Evolutionary conservation across 2,797 vertebrate genomes (phyloP), one percentile per base, ranked within the genome.

Genomic region (Cichlasoma orientale): DNA sequence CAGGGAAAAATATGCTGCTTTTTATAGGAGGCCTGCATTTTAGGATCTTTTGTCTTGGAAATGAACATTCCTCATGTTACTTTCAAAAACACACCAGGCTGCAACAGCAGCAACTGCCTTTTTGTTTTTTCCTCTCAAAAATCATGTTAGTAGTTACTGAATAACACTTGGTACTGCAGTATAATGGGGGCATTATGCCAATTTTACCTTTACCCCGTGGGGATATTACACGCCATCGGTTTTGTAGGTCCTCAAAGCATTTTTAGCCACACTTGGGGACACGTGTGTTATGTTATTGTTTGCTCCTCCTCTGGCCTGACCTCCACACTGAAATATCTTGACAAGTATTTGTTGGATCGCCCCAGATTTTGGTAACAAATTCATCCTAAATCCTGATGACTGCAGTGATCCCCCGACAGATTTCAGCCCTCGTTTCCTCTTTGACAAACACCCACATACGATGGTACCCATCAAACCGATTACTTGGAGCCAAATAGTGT

Each of bases 31-130:
- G 70, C 78, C 72, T 86, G 84, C 74, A 73, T 90, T 92, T 89
- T 84, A 86, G 74, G 83, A 88, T 84, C 83, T 82, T 88, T 91
- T 93, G 88, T 92, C 81, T 88, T 74, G 72, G 82, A 78, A 84
- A 80, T 85, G 44, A 77, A 66, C 83, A 83, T 89, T 86, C 76
- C 79, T 85, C 7, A 1, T 77, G 58, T 84, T 80, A 61, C 53
- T 61, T 77, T 66, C 12, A 16, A 61, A 47, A 85, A 75, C 66
- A 33, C 2, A 21, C 14, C 38, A 74, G 55, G 21, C 69, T 36
- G 13, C 29, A 33, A 82, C 55, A 54, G 33, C 3, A 38, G 23
- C 50, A 33, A 44, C 41, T 52, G 25, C 19, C 52, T 36, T 79
- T 84, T 74, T 7, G 61, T 77, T 83, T 70, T 12, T 7, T 2